Evolutionary conservation across 1,140 invertebrate genomes (phyloP).

Genomic region (Gonatopus flavifemur): DNA sequence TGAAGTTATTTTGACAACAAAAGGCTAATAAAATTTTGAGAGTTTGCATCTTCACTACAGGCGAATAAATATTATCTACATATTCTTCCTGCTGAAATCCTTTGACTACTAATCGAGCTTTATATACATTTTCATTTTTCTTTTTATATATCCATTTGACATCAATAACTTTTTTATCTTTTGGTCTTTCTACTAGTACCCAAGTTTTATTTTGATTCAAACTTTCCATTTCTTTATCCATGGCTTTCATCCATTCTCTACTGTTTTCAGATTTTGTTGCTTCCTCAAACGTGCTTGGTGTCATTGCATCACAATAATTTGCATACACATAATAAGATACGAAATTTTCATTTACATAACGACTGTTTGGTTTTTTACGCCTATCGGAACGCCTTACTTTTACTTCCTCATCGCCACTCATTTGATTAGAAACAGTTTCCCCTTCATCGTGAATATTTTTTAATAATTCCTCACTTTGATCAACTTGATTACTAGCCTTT

Average conservation of each 20-base stretch:
- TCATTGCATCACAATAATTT: not conserved
- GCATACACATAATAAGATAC: not conserved
- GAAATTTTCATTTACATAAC: not conserved
- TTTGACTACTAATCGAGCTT: too few relatives aligned
- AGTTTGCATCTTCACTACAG: too few relatives aligned
- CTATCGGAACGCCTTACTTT: not conserved
- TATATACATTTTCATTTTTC: not conserved
- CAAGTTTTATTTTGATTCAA: constrained; percentile 1
- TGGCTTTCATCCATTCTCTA: not conserved
- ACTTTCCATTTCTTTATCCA: not conserved
- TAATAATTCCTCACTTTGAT: not conserved
- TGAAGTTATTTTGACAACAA: too few relatives aligned
- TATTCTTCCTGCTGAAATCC: too few relatives aligned
- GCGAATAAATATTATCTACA: too few relatives aligned
- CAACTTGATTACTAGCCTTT: not conserved
- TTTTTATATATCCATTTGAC: not conserved
- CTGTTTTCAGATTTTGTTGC: not conserved
- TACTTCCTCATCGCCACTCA: not conserved
- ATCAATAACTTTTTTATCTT: not conserved
- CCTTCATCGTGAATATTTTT: too few relatives aligned
- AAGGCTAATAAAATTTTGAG: too few relatives aligned
- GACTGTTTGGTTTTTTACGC: not conserved
- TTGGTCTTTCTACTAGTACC: not conserved
- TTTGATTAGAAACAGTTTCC: too few relatives aligned
- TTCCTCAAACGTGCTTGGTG: not conserved